These are phyloP conservation scores for Albula goreensis DNA, from an alignment of 2,113 vertebrate species.

Conservation along the genomic window DNA sequence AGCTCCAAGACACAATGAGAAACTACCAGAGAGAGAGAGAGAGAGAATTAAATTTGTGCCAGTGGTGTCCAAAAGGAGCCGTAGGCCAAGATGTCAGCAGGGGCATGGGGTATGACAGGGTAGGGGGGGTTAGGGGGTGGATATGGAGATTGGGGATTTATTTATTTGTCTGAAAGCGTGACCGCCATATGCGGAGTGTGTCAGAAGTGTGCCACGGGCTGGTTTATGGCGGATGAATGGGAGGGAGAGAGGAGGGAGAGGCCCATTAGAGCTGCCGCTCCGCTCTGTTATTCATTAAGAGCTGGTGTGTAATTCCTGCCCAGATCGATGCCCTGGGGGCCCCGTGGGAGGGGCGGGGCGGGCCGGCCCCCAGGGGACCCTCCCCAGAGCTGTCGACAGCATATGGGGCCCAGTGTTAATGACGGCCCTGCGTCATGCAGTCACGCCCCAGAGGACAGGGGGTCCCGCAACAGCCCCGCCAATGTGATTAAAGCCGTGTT, in stretches of 20 bases:
- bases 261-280: not conserved
- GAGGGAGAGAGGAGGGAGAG: not conserved
- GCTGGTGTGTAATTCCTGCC: conserved; percentile 20
- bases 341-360: not conserved
- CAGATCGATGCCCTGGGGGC: conserved; percentile 19
- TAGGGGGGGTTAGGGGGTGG: conserved; percentile 6
- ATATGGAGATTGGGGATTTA: conserved; percentile 47
- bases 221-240: conserved; percentile 21
- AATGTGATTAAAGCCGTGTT: conserved; percentile 98
- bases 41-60: conserved; percentile 36
- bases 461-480: conserved; percentile 69
- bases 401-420: conserved; percentile 39
- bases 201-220: conserved; percentile 49
- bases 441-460: conserved; percentile 62
- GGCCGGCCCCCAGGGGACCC: conserved; percentile 23
- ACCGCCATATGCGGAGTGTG: conserved; percentile 50
- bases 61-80: conserved; percentile 26
- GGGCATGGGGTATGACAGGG: conserved; percentile 27
- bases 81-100: conserved; percentile 22
- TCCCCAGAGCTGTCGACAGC: not conserved
- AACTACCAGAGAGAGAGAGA: conserved; percentile 27
- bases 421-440: conserved; percentile 72
- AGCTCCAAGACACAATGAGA: conserved; percentile 51
- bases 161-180: conserved; percentile 51
- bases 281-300: conserved; percentile 28